Evolutionary conservation across 1,140 invertebrate species (phyloP).

Genomic region (Neuroterus valhalla): DNA sequence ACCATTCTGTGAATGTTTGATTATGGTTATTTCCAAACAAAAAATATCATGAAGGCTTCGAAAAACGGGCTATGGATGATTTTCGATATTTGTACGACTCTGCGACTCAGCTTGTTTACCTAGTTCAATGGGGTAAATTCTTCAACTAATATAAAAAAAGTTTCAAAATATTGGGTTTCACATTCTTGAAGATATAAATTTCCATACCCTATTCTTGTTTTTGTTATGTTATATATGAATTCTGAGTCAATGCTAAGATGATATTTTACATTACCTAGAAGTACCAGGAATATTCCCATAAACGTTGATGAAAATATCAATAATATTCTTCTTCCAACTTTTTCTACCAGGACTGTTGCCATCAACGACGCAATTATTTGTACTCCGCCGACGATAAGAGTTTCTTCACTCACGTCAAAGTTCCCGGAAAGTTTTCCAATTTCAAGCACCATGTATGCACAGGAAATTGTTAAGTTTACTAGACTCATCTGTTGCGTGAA

Average conservation of each 20-base stretch:
- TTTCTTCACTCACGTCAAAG: slow-evolving; percentile 75
- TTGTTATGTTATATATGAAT: too few relatives aligned
- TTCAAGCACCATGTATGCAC: slow-evolving; percentile 84
- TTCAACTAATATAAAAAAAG: too few relatives aligned
- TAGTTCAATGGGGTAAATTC: too few relatives aligned
- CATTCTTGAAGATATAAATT: too few relatives aligned
- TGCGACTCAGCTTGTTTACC: too few relatives aligned
- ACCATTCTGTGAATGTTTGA: too few relatives aligned
- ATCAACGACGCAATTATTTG: slow-evolving; percentile 84
- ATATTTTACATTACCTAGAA: slow-evolving; percentile 73
- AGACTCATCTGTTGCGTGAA: slow-evolving; percentile 89
- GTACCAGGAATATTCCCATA: slow-evolving; percentile 79
- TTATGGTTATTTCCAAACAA: too few relatives aligned
- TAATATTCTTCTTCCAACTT: slow-evolving; percentile 82
- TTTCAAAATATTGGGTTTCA: too few relatives aligned
- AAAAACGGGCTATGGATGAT: too few relatives aligned
- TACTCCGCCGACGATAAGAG: slow-evolving; percentile 85
- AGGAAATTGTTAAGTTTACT: slow-evolving; percentile 90
- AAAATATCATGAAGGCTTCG: too few relatives aligned
- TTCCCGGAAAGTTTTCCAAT: slow-evolving; percentile 74
- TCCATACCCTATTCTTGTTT: too few relatives aligned
- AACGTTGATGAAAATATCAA: slow-evolving; percentile 79
- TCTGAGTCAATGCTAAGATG: background rate
- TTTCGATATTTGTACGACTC: too few relatives aligned
- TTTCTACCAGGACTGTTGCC: slow-evolving; percentile 82